Evolutionary conservation across 2,113 vertebrate species (phyloP).

Genomic region (Carollia perspicillata): DNA sequence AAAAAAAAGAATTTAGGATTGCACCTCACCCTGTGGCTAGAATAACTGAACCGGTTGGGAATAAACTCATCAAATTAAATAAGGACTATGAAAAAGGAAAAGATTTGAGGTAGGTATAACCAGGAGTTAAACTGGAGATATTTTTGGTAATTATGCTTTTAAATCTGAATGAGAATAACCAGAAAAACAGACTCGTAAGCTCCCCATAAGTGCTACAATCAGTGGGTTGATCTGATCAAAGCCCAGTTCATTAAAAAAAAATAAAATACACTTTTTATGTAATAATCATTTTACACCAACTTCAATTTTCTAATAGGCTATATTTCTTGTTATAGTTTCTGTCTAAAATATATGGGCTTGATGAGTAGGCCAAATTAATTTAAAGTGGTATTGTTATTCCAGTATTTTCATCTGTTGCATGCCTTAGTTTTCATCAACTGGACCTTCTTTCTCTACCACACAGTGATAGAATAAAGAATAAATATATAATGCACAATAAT

Average conservation of each 20-base stretch:
- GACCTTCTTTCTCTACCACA: neutral
- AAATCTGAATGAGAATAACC: neutral
- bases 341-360: neutral
- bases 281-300: neutral
- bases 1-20: neutral
- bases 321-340: neutral
- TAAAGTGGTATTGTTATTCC: neutral
- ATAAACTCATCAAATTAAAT: neutral
- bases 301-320: neutral
- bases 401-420: neutral
- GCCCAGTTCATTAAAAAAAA: neutral
- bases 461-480: neutral
- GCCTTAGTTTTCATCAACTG: neutral
- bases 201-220: neutral
- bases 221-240: neutral
- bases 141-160: neutral
- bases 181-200: neutral
- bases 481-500: neutral
- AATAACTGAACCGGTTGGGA: neutral
- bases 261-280: neutral
- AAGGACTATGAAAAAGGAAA: neutral
- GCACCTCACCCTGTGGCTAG: neutral
- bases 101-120: neutral
- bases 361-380: neutral
- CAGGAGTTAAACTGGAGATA: neutral